phyloP scores from a whole-genome alignment of 2,888 invertebrate genomes.

The Bugulina stolonifera region DNA sequence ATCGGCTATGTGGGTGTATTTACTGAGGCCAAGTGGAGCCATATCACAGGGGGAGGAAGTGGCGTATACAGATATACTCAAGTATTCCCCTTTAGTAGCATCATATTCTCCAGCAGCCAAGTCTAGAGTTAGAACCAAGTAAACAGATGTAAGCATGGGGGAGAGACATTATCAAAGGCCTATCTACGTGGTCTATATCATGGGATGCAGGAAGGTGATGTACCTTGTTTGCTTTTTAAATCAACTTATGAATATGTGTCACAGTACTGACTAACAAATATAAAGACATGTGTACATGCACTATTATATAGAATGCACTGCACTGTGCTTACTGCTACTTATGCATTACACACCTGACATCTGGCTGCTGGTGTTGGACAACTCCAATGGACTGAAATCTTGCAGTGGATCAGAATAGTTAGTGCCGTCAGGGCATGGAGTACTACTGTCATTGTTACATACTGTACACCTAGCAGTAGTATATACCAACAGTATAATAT shows the following conservation, averaged over 20 bases:
- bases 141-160: too few species aligned
- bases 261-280: too few species aligned
- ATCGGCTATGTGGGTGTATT: conserved; percentile 45
- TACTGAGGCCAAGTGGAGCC: conserved; percentile 45
- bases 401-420: conserved; percentile 32
- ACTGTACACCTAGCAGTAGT: conserved; percentile 24
- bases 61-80: conserved; percentile 41
- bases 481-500: background rate
- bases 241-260: too few species aligned
- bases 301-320: too few species aligned
- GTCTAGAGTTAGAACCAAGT: conserved; percentile 35
- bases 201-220: too few species aligned
- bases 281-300: too few species aligned
- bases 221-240: too few species aligned
- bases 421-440: conserved; percentile 8
- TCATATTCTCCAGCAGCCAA: conserved; percentile 38
- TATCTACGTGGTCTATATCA: too few species aligned
- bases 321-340: background rate
- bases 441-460: conserved; percentile 19
- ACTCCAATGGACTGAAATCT: conserved; percentile 40
- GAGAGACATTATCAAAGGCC: too few species aligned
- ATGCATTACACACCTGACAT: conserved; percentile 36
- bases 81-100: conserved; percentile 39
- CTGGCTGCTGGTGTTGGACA: conserved; percentile 41
- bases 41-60: conserved; percentile 39